Percentiles rank a stretch among this genome's conserved stretches.
Conservation (phyloP, 2,888 invertebrate genomes). For the Dolomedes plantarius region DNA sequence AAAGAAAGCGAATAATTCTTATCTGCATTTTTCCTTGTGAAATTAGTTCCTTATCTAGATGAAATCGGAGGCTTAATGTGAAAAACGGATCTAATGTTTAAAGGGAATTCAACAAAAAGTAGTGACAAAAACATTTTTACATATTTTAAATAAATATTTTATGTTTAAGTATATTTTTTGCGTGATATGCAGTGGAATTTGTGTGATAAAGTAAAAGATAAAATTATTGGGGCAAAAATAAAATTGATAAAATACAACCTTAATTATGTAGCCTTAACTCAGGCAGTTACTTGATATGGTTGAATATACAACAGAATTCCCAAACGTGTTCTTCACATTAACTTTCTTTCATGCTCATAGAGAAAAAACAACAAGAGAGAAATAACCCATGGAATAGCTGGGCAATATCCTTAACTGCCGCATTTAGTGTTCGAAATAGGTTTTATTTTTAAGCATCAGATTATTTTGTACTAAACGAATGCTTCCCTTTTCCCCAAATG, state of each 20-base stretch:
- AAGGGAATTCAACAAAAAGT: too few relatives aligned
- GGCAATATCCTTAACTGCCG: conserved; percentile 11
- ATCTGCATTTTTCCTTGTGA: too few relatives aligned
- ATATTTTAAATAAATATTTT: too few relatives aligned
- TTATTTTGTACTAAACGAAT: conserved; percentile 5
- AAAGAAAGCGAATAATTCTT: too few relatives aligned
- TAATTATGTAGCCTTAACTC: neutral
- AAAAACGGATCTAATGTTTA: too few relatives aligned
- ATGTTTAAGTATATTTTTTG: too few relatives aligned
- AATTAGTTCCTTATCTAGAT: too few relatives aligned
- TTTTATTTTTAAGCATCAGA: conserved; percentile 17
- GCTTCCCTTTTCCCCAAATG: neutral
- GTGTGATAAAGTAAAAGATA: too few relatives aligned
- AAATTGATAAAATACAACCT: neutral
- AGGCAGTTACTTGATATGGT: neutral
- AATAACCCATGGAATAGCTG: neutral
- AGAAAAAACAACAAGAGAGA: neutral
- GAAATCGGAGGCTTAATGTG: too few relatives aligned
- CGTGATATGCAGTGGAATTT: too few relatives aligned
- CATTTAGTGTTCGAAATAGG: neutral
- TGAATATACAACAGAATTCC: neutral
- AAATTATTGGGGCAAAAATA: neutral
- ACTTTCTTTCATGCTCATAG: conserved; percentile 1
- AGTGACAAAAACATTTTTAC: too few relatives aligned
- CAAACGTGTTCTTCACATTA: neutral